Evolutionary conservation across 2,113 vertebrate genomes (phyloP).

Genomic region (Indri indri): DNA sequence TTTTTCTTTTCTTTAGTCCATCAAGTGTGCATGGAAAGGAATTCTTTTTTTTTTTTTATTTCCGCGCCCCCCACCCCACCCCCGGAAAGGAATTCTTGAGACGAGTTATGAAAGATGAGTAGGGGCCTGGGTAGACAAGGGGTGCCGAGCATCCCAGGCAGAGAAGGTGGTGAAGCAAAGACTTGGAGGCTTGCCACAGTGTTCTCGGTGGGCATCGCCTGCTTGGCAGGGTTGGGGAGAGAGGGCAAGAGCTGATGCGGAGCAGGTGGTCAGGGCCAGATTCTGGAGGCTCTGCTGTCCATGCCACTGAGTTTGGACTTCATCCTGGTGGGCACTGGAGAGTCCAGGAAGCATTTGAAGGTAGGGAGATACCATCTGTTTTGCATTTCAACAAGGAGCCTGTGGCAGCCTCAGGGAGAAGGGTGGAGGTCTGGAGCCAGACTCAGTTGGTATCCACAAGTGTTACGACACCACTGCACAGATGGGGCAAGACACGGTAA

Average conservation of each 20-base stretch:
- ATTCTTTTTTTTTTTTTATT: background rate
- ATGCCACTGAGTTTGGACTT: background rate
- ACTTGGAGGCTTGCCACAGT: fast-evolving
- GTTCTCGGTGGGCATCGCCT: background rate
- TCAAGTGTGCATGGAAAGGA: background rate
- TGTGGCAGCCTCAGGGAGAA: background rate
- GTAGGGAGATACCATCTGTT: background rate
- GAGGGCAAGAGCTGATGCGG: background rate
- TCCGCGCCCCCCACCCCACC: no score
- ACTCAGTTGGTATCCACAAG: background rate
- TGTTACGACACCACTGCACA: background rate
- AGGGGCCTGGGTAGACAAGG: background rate
- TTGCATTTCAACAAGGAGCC: background rate
- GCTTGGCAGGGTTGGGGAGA: background rate
- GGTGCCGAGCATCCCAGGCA: background rate
- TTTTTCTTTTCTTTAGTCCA: no score
- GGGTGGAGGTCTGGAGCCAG: background rate
- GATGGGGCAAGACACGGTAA: no score
- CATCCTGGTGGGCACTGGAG: background rate
- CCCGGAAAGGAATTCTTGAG: background rate
- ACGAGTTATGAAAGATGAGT: background rate
- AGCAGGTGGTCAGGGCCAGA: background rate
- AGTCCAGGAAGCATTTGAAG: background rate
- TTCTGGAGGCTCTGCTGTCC: background rate
- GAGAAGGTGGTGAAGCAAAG: background rate